Evolutionary conservation across 2,888 invertebrate species (phyloP), one percentile per base, ranked within the genome.

Genomic region (Mesochorus sp.): DNA sequence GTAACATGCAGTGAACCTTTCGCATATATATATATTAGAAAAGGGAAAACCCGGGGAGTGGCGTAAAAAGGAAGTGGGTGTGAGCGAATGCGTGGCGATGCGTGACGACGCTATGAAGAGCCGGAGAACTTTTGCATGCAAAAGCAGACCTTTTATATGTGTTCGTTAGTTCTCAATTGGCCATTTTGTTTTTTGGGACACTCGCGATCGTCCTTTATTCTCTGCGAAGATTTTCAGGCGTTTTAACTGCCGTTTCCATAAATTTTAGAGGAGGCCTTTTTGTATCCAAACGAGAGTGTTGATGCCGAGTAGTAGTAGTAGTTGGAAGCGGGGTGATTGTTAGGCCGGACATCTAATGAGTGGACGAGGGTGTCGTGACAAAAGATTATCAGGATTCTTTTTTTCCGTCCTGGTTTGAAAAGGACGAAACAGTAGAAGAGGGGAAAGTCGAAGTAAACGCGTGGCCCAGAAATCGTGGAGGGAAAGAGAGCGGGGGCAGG

Each of bases 61-160:
- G 91, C 90, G 84, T 89, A 90, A 90, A 89, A 89, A 90, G 91
- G 91, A 91, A 91, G 90, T 90, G 90, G 91, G 90, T 90, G 90
- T 90, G 90, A 90, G 88, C 89, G 87, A 81, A 85, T 86, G 89
- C 87, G 89, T 89, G 88, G 87, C 91, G 87, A 85, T 88, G 89
- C 89, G 89, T 87, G 86, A 89, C 88, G 86, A 81, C 82, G 82
- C 80, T 82, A 82, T 53, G 42, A 68, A 53, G 55, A 72, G 61
- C 59, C 66, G 31, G 49, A 28, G 44, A 39, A 53, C 66, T 61
- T 62, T 64, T 55, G 42, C 51, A 17, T 6, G 24, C 47, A 26
- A 26, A 26, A 12, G 34, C n/a, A 31, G 59, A 34, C 12, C 42
- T 55, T 31, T 49, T 26, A 24, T 24, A 37, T 26, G 34, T 53